Evolutionary conservation across 2,797 vertebrate genomes (phyloP).

Genomic region (Notoglanidium macrostoma): DNA sequence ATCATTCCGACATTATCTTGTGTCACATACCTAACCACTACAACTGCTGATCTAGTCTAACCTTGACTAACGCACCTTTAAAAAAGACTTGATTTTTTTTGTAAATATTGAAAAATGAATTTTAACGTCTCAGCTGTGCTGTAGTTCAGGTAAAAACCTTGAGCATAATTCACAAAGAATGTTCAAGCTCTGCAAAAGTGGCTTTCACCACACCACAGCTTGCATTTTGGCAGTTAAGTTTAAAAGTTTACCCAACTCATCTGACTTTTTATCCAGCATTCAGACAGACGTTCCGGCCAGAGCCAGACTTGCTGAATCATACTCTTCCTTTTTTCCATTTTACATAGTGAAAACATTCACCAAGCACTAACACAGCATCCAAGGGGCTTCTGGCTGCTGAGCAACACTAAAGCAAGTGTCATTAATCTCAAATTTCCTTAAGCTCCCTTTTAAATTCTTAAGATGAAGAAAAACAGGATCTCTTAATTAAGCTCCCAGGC

Average conservation of each 20-base stretch:
- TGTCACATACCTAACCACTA: not conserved
- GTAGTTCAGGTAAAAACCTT: constrained; percentile 31
- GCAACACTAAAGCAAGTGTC: constrained; percentile 19
- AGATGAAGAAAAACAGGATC: not conserved
- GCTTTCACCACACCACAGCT: constrained; percentile 20
- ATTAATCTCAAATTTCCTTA: constrained; percentile 31
- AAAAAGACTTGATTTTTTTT: not conserved
- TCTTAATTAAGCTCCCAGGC: constrained; percentile 9
- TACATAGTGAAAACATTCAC: constrained; percentile 13
- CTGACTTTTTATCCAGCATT: constrained; percentile 23
- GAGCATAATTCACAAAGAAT: constrained; percentile 55
- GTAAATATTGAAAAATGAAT: not conserved
- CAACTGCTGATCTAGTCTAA: no score
- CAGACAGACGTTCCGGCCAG: constrained; percentile 18
- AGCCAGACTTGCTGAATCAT: constrained; percentile 37
- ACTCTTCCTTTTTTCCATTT: constrained; percentile 32
- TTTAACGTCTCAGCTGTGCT: not conserved
- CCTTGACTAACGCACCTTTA: not conserved
- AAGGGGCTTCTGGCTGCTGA: constrained; percentile 29
- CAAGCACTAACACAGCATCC: constrained; percentile 14
- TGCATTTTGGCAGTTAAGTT: constrained; percentile 10
- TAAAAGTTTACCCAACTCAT: constrained; percentile 13
- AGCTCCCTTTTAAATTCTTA: constrained; percentile 9
- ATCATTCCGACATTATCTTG: not conserved
- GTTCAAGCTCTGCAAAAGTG: constrained; percentile 35